Evolutionary conservation across 2,113 vertebrate species (phyloP), one percentile per base, ranked within the genome.

Genomic region (Neolamprologus ventralis): DNA sequence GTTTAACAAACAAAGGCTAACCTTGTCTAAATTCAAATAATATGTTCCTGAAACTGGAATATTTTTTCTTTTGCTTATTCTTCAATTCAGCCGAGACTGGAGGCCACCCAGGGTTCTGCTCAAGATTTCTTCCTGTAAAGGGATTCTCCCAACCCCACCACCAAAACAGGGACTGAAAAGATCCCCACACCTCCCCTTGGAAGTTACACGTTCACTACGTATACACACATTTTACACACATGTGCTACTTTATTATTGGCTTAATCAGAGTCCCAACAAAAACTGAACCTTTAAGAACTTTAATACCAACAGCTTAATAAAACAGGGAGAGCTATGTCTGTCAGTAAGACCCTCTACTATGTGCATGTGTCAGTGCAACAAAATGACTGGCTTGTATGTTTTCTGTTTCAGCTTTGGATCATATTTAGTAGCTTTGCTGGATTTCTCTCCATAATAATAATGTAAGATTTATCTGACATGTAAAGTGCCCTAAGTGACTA

Each of bases 181-280:
- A 73, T 26, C 1, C 6, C 17, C 58, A 63, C 58, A 42, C 21
- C 40, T 47, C 23, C 23, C 21, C 9, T 8, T 19, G 42, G 6
- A 75, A 75, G 23, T 0, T 47, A 75, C 7, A 47, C 6, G 3
- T 75, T 47, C 9, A 31, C 14, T 19, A 28, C 6, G 1, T 28
- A 45, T 75, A 45, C 23, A 28, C 40, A 47, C 4, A 75, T 45
- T 75, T 47, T 47, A 47, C 68, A 73, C 21, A 73, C 2, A 42
- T 5, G 8, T 26, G 9, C n/a, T 9, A 42, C 68, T 45, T 73
- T 26, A 73, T 0, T 47, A 75, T 47, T 17, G 9, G 42, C 40
- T 26, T 0, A 58, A 58, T 58, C 55, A 75, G 12, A 42, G 40
- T 26, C 40, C 0, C 3, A 0, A 75, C 14, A 47, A 0, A 17